Conservation (phyloP, 2,888 invertebrate genomes). For the Sthenelais limicola region DNA sequence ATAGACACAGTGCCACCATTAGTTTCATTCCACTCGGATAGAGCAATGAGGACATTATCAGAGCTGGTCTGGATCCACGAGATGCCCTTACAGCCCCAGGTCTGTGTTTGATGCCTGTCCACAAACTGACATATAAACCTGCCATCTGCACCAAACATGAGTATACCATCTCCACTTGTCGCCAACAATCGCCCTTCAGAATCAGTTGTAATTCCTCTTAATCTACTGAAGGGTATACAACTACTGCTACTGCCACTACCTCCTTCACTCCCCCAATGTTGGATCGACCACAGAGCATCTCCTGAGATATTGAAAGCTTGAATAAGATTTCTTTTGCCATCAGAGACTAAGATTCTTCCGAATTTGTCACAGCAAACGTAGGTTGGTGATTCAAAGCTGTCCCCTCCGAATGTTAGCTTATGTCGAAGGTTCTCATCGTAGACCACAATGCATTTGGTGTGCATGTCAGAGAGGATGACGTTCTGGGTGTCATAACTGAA, state of each 20-base stretch:
- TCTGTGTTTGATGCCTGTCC: neutral
- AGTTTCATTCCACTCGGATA: too few relatives aligned
- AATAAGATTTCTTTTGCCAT: neutral
- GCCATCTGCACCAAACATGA: neutral
- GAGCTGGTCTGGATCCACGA: too few relatives aligned
- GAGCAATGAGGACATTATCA: too few relatives aligned
- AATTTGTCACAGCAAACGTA: conserved; percentile 12
- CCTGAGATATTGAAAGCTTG: conserved; percentile 3
- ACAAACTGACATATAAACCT: conserved; percentile 7
- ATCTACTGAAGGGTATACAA: too few relatives aligned
- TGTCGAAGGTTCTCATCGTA: conserved; percentile 28
- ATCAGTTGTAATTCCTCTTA: too few relatives aligned
- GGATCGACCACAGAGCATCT: conserved; percentile 1
- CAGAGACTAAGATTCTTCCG: conserved; percentile 5
- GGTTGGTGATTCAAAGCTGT: conserved; percentile 6
- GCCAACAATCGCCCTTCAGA: too few relatives aligned
- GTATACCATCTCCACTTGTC: too few relatives aligned
- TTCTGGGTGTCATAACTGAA: neutral
- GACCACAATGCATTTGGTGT: conserved; percentile 8
- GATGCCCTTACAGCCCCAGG: too few relatives aligned
- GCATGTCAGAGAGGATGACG: conserved; percentile 10
- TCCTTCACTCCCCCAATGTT: too few relatives aligned
- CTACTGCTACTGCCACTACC: too few relatives aligned
- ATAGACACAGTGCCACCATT: too few relatives aligned
- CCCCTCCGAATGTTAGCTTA: conserved; percentile 2